Evolutionary conservation across 2,113 vertebrate genomes (phyloP).

Genomic region (Tachysurus fulvidraco): DNA sequence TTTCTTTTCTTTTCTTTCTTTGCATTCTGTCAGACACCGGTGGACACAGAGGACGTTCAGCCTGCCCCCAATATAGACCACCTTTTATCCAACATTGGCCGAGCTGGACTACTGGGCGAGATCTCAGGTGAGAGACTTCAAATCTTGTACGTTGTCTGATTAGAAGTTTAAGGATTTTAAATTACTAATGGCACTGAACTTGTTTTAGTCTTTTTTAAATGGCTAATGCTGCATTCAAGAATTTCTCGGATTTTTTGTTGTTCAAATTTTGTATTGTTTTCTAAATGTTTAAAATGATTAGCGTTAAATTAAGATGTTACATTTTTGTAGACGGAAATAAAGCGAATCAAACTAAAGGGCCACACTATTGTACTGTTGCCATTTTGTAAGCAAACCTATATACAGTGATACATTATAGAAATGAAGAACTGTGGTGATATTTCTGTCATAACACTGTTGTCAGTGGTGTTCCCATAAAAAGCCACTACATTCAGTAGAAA

Average conservation of each 20-base stretch:
- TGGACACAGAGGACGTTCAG: conserved; percentile 89
- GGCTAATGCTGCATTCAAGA: not conserved
- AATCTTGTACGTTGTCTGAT: not conserved
- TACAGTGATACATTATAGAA: not conserved
- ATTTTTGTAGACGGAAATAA: not conserved
- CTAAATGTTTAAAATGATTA: too few species aligned
- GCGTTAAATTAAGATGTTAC: too few species aligned
- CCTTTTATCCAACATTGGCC: conserved; percentile 94
- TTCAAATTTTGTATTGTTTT: too few species aligned
- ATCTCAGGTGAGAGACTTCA: conserved; percentile 81
- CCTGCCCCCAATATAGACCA: conserved; percentile 96
- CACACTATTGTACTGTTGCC: not conserved
- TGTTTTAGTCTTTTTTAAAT: not conserved
- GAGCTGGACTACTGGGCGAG: conserved; percentile 83
- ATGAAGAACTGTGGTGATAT: not conserved
- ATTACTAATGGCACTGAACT: not conserved
- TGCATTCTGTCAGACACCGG: conserved; percentile 79
- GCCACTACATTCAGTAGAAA: not conserved
- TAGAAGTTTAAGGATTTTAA: not conserved
- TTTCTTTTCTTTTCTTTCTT: not conserved
- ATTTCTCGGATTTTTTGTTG: not conserved
- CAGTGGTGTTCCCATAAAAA: not conserved
- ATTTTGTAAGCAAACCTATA: not conserved
- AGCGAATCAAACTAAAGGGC: not conserved
- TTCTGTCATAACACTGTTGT: not conserved